Base-by-base conservation (phyloP, 1,140 invertebrate species). In the Drosophila chauvacae region DNA sequence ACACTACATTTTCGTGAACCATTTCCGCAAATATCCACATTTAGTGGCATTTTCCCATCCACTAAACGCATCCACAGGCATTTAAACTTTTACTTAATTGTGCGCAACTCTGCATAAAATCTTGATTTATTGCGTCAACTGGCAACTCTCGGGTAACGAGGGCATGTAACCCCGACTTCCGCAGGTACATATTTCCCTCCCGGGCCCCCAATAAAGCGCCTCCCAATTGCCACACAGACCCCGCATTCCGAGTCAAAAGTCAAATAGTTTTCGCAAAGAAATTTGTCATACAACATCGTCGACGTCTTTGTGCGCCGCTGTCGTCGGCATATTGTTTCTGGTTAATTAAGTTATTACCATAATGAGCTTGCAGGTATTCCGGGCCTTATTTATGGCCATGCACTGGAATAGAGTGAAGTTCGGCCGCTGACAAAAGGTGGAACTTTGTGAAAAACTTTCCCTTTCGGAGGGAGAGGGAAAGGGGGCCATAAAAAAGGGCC, bases 281-380 rank as follows among this genome's bases (percentile, higher is more conserved):
- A 88, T 88, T 88, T 88, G 85, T 88, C 85, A 90, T 85, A 77
- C 84, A 58, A 77, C 66, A 61, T 55, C 47, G 60, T 72, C 48
- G 68, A 42, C 69, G 73, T 62, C 78, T 77, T 77, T 77, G 77
- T 80, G 74, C 45, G 56, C 18, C 70, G 37, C 57, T 69, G 65
- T 81, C 33, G 64, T 74, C 64, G 70, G 85, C 86, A 85, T 85
- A 90, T 90, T 90, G 85, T 90, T 90, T 90, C 81, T 79, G 86
- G 85, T 90, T 90, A 90, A 90, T 90, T 90, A 90, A 90, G 85
- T 90, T 90, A 90, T 90, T 90, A 90, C 85, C 81, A 90, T 90
- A 90, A 90, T 90, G 85, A 90, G 85, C 81, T 90, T 81, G 78
- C 83, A 78, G 82, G 77, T 85, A 90, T 90, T 85, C 77, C 64